Evolutionary conservation across 1,140 invertebrate species (phyloP), one percentile per base, ranked within the genome.

Genomic region (Helicoverpa armigera): DNA sequence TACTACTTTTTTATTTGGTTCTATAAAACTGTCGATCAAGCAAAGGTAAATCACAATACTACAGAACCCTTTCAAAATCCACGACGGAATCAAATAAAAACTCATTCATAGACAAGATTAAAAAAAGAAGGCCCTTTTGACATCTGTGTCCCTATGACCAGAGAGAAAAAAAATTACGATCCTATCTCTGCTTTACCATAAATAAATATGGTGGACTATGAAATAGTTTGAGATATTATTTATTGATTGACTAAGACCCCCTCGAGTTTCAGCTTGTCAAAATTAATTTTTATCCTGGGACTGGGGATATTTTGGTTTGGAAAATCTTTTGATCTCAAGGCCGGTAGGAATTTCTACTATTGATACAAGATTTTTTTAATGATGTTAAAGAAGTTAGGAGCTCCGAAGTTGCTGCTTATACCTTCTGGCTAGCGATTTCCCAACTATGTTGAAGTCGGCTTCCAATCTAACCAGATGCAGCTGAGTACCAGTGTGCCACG

Each of bases 201-300:
- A 53, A 70, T 53, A 70, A 63, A 31, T 70, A 70, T 31, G 43
- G 48, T 18, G 50, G 50, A 14, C 23, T 23, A 23, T 23, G 12
- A 54, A 53, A 70, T 54, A 70, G 50, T 70, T 70, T 53, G 4
- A 2, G 63, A 29, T 70, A 70, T 70, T 18, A 70, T 70, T 70
- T 70, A 70, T 70, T 53, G 67, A 70, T 70, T 53, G 67, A 70
- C 29, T 2, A 0, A 16, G 67, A 53, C 67, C 67, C 67, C 67
- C 67, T 18, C 2, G 67, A 31, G 48, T 54, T 53, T 70, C 5
- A 13, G 16, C 35, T 18, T 54, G 67, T 53, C 67, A 70, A 70
- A 70, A 70, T 70, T 70, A 70, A 67, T 70, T 70, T 54, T 53
- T 23, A 23, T 23, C 23, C 23, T 23, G 23, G 0, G 23, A 2